Evolutionary conservation across 1,140 invertebrate genomes (phyloP).

Genomic region (Pseudomyrmex flavicornis): DNA sequence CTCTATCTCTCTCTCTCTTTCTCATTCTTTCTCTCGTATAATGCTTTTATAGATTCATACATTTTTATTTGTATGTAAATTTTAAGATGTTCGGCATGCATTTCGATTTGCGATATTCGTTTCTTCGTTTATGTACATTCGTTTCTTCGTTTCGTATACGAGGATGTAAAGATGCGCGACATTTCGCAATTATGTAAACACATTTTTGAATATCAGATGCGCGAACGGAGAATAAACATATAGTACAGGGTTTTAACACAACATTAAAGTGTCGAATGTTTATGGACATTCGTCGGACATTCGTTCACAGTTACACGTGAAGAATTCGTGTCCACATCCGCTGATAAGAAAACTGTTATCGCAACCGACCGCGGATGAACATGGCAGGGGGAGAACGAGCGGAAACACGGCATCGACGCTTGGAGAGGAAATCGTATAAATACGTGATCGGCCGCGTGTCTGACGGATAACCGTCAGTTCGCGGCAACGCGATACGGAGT

Average conservation of each 20-base stretch:
- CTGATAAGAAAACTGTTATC: constrained; percentile 48
- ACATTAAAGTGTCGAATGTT: constrained; percentile 18
- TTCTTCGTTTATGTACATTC: constrained; percentile 11
- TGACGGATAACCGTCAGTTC: constrained; percentile 79
- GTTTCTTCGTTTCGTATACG: constrained; percentile 7
- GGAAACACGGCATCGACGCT: constrained; percentile 64
- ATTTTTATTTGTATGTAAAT: constrained; percentile 53
- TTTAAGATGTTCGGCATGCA: constrained; percentile 21
- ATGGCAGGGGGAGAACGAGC: constrained; percentile 6
- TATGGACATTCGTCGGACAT: neutral
- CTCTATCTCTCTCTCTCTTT: neutral
- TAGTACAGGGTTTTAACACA: neutral
- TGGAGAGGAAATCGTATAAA: constrained; percentile 74
- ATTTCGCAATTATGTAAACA: constrained; percentile 34
- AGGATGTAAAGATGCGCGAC: neutral
- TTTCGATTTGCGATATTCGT: constrained; percentile 28
- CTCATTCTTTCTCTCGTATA: constrained; percentile 10
- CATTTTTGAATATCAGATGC: constrained; percentile 19
- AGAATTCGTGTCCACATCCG: constrained; percentile 1
- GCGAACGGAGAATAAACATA: neutral
- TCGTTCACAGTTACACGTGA: neutral
- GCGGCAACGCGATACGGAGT: constrained; percentile 73
- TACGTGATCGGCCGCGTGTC: constrained; percentile 73
- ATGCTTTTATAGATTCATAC: constrained; percentile 45
- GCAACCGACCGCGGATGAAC: constrained; percentile 5